Conservation (phyloP, 1,140 invertebrate species). For the Lycorma delicatula region DNA sequence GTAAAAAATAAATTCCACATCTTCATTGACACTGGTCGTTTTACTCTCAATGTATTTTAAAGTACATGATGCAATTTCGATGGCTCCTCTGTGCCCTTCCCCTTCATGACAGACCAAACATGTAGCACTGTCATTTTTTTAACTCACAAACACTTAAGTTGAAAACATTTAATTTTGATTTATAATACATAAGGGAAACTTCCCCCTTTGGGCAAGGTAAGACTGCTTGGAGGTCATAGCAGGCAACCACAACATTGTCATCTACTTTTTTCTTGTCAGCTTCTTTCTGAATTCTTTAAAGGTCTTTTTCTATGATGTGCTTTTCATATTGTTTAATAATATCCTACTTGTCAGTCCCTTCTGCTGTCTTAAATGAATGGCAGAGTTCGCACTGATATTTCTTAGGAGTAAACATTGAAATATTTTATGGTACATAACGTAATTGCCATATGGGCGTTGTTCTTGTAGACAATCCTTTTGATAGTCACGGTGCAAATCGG, state of each 20-base stretch:
- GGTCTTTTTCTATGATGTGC: constrained; percentile 4
- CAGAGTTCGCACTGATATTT: constrained; percentile 28
- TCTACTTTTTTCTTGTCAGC: constrained; percentile 1
- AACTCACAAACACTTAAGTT: constrained; percentile 29
- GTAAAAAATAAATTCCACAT: constrained; percentile 32
- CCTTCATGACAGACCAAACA: constrained; percentile 41
- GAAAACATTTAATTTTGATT: constrained; percentile 26
- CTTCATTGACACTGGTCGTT: constrained; percentile 6
- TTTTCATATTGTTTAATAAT: not conserved
- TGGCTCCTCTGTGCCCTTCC: constrained; percentile 35
- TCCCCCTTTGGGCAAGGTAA: constrained; percentile 15
- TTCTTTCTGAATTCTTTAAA: constrained; percentile 4
- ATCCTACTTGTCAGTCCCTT: not conserved
- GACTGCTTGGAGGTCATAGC: constrained; percentile 12
- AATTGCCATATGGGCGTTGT: constrained; percentile 19
- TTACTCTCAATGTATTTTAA: too few species aligned
- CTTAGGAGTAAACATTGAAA: constrained; percentile 27
- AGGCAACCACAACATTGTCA: constrained; percentile 3
- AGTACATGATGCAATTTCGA: constrained; percentile 37
- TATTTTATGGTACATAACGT: constrained; percentile 24
- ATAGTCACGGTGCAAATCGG: constrained; percentile 22
- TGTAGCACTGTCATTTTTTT: constrained; percentile 18
- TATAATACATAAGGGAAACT: constrained; percentile 26
- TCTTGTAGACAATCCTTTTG: constrained; percentile 3
- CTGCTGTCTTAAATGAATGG: constrained; percentile 16